Conservation (phyloP, 2,797 vertebrate genomes). For the Melanogrammus aeglefinus region DNA sequence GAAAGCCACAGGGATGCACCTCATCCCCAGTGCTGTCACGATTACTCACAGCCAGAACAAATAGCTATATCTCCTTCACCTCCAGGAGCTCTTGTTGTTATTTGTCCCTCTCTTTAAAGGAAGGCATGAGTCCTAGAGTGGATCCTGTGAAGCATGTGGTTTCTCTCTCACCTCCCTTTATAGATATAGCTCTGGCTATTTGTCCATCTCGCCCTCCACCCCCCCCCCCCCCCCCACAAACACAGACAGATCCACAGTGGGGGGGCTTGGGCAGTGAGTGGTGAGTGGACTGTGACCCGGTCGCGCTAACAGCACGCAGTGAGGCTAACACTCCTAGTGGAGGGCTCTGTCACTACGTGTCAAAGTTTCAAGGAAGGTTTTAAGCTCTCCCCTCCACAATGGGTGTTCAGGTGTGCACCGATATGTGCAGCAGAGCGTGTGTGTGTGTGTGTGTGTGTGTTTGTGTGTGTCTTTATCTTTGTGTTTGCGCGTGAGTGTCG, state of each 20-base stretch:
- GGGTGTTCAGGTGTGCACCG: neutral
- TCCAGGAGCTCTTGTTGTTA: neutral
- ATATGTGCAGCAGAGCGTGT: neutral
- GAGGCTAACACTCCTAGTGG: constrained; percentile 38
- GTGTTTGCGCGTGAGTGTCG: neutral
- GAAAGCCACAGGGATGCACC: neutral
- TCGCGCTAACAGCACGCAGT: constrained; percentile 44
- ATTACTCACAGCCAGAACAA: neutral
- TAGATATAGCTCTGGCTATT: neutral
- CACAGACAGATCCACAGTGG: neutral
- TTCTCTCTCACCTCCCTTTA: constrained; percentile 10
- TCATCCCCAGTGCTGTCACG: no score
- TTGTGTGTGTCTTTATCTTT: neutral
- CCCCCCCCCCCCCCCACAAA: no score
- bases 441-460: neutral
- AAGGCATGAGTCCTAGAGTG: constrained; percentile 44
- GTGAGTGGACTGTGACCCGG: constrained; percentile 33
- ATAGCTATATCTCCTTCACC: neutral
- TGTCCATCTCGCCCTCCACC: neutral
- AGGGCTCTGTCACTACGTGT: constrained; percentile 29
- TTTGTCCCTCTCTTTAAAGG: constrained; percentile 20
- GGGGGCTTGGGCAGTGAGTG: neutral
- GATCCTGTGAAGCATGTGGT: constrained; percentile 25
- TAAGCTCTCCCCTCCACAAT: constrained; percentile 13
- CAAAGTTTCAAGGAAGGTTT: constrained; percentile 16